These are phyloP conservation scores for Catalaphyllia jardinei DNA, from an alignment of 64 coral and sea anemone species.

Conservation along the genomic window DNA sequence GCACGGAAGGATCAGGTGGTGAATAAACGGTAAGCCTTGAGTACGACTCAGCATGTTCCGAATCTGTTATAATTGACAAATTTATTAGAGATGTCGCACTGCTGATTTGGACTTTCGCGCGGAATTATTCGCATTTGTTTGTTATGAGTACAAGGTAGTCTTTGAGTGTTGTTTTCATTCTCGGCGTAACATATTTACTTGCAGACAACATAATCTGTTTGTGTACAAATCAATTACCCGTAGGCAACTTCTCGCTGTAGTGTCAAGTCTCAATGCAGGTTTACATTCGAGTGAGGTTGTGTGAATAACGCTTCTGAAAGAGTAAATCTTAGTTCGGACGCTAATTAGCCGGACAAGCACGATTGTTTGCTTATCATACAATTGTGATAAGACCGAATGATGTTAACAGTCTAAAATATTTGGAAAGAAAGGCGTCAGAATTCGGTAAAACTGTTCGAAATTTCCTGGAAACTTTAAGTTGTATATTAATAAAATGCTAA, in stretches of 20 bases:
- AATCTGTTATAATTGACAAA: neutral
- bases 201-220: neutral
- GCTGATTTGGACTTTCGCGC: neutral
- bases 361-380: too few relatives aligned
- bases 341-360: neutral
- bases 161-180: constrained; percentile 3
- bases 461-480: too few relatives aligned
- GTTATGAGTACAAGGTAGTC: neutral
- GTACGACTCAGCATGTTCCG: neutral
- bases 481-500: too few relatives aligned
- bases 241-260: neutral
- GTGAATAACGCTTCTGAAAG: neutral
- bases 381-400: too few relatives aligned
- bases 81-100: neutral
- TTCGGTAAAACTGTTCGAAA: too few relatives aligned
- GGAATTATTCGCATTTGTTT: neutral
- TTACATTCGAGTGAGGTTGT: neutral
- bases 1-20: neutral
- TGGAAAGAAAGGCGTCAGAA: too few relatives aligned
- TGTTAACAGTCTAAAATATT: too few relatives aligned
- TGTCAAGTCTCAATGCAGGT: neutral
- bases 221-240: neutral
- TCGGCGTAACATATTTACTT: neutral
- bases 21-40: neutral
- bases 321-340: neutral